Evolutionary conservation across 1,140 invertebrate species (phyloP).

Genomic region (Heterodera schachtii): DNA sequence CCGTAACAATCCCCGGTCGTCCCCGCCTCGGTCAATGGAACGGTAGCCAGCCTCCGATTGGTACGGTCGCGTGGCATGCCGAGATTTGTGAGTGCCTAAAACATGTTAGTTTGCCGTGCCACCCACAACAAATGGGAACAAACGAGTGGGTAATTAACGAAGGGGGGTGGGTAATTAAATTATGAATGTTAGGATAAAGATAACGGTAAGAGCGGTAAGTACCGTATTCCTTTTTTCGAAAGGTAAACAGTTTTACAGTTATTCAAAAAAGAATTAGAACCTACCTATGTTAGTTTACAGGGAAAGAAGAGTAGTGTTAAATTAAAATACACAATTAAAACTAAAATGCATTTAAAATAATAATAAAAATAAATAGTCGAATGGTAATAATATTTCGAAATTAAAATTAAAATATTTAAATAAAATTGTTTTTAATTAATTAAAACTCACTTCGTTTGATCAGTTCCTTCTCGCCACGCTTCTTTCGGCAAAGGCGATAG

Average conservation of each 20-base stretch:
- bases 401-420: neutral
- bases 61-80: slow-evolving; percentile 1
- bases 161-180: neutral
- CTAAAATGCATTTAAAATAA: too few species aligned
- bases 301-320: too few species aligned
- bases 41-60: slow-evolving; percentile 51
- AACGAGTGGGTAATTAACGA: too few species aligned
- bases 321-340: too few species aligned
- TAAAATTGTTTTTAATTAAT: neutral
- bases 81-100: neutral
- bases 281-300: too few species aligned
- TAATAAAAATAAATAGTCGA: too few species aligned
- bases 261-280: too few species aligned
- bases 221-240: too few species aligned
- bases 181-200: slow-evolving; percentile 2
- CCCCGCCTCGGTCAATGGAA: slow-evolving; percentile 53
- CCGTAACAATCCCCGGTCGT: slow-evolving; percentile 39
- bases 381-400: neutral
- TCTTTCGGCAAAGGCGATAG: slow-evolving; percentile 51
- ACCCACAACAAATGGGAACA: too few species aligned
- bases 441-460: slow-evolving; percentile 48
- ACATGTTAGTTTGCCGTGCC: neutral
- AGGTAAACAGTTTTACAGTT: too few species aligned
- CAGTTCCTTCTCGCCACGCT: slow-evolving; percentile 55
- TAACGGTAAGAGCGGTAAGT: too few species aligned